A percentile compares a stretch with the other conserved stretches of the same genome.
Evolutionary conservation across 2,797 vertebrate genomes (phyloP).

Genomic region (Cossypha niveicapilla): DNA sequence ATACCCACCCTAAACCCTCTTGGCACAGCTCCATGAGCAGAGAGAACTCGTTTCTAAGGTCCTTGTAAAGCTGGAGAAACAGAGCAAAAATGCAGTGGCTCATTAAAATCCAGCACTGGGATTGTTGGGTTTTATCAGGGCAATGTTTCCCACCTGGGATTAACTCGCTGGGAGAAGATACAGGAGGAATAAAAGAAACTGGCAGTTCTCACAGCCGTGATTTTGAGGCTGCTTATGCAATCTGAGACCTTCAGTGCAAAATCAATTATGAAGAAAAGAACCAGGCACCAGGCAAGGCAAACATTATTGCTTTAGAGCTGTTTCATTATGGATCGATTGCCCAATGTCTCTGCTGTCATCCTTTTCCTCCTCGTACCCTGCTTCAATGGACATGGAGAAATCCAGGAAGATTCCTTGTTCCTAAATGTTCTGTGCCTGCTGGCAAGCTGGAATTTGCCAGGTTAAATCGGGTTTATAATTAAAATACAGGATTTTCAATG

Average conservation of each 20-base stretch:
- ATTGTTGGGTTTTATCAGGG: not conserved
- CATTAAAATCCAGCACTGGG: not conserved
- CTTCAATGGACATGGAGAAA: not conserved
- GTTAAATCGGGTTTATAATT: not conserved
- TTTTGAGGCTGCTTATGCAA: not conserved
- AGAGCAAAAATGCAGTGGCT: not conserved
- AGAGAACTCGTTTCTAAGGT: not conserved
- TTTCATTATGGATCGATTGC: not conserved
- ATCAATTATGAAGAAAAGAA: slow-evolving; percentile 1
- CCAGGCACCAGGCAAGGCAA: not conserved
- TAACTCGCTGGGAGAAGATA: not conserved
- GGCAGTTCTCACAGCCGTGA: not conserved
- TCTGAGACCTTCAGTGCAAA: not conserved
- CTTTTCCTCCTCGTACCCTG: not conserved
- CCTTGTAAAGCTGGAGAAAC: not conserved
- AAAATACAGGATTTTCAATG: not conserved
- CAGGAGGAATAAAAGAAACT: not conserved
- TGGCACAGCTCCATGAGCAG: rapidly evolving
- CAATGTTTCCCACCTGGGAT: not conserved
- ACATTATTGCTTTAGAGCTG: not conserved
- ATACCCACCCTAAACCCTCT: rapidly evolving
- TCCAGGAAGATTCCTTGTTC: not conserved
- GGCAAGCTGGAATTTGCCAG: not conserved
- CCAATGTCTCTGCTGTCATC: not conserved
- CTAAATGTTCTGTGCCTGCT: not conserved